Conservation (phyloP, 1,140 invertebrate genomes). For the Heliothis virescens region DNA sequence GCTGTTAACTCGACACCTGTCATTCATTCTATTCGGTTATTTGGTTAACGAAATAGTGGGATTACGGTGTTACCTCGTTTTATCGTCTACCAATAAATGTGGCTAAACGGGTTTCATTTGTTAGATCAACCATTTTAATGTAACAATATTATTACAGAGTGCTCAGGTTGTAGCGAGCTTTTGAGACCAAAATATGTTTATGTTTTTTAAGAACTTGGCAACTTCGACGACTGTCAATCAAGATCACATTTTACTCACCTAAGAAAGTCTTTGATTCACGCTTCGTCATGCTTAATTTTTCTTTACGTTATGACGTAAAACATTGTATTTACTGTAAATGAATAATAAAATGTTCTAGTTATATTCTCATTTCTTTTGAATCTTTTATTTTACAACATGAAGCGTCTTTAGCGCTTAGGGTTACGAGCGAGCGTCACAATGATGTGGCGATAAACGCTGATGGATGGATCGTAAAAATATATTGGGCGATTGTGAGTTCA, state of each 20-base stretch:
- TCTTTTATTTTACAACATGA: constrained; percentile 30
- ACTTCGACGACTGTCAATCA: too few species aligned
- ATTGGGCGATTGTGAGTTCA: constrained; percentile 54
- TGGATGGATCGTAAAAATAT: constrained; percentile 61
- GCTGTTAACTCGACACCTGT: constrained; percentile 74
- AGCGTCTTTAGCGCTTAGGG: constrained; percentile 51
- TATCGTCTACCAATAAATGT: constrained; percentile 32
- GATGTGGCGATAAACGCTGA: constrained; percentile 57
- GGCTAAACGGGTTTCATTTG: neutral
- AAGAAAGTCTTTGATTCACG: neutral
- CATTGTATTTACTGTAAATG: constrained; percentile 19
- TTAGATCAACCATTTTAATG: neutral
- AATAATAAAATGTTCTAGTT: constrained; percentile 45
- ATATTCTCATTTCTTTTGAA: constrained; percentile 41
- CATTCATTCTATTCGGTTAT: constrained; percentile 57
- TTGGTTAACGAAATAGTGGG: constrained; percentile 32
- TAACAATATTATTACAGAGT: neutral
- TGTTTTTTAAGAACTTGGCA: too few species aligned
- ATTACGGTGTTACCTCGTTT: constrained; percentile 1
- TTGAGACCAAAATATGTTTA: too few species aligned
- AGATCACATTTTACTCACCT: neutral
- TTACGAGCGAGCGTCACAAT: constrained; percentile 49
- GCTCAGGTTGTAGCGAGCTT: too few species aligned
- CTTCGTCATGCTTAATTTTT: neutral
- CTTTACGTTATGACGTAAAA: neutral